Base-by-base conservation (phyloP, 2,797 vertebrate species). In the Sebastes minor region DNA sequence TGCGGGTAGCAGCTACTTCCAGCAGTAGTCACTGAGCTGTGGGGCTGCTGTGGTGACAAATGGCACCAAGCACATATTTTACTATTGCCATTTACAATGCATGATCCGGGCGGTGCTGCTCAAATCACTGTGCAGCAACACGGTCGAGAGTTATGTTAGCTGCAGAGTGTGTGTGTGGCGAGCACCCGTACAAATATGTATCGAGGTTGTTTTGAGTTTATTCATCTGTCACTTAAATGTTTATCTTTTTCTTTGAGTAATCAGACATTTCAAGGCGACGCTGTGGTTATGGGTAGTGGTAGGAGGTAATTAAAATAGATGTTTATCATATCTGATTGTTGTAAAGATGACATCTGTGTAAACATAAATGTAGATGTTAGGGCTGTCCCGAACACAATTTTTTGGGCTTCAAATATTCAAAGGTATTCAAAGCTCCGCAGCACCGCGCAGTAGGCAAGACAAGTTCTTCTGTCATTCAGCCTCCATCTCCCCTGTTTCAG, bases 51-150 rank as follows among this genome's bases (percentile, higher is more conserved):
- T 84, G 87, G 87, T 94, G 91, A 94, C 92, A 93, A 94, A 94
- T 93, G 88, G 87, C 82, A 90, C 86, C 89, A 67, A 81, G 89
- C 89, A 86, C 86, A 91, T 89, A 92, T 93, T 94, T 95, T 93
- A 94, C 91, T 91, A 90, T 90, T 79, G 86, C 86, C 91, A 91
- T 94, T 93, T 92, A 91, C 92, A 92, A 92, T 90, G 89, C 90
- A 88, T 91, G 92, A 94, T 94, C 89, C 91, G 46, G 87, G 62
- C 89, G 80, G 83, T 82, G 80, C 82, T 66, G 85, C 90, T 90
- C 86, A 92, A 93, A 93, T 88, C 89, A 88, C 89, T 92, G 90
- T 74, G 81, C 91, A 71, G 88, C 78, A 88, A 90, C 80, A 88
- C 85, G 81, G 73, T 77, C 4, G 23, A 89, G 91, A 93, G 87